Conservation (phyloP, 2,888 invertebrate species). For the Hyposoter dolosus region DNA sequence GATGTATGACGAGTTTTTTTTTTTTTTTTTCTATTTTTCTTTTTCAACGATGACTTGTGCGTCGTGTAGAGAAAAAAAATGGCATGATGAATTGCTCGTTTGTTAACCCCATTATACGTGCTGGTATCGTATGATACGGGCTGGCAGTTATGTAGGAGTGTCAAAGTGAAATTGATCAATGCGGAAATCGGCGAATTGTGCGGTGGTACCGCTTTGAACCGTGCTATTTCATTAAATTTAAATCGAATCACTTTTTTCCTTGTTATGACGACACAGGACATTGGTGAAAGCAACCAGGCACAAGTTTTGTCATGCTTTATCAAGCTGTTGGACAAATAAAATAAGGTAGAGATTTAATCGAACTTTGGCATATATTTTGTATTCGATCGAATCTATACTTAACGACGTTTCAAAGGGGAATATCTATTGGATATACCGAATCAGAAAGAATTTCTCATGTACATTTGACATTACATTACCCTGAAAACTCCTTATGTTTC, state of each 20-base stretch:
- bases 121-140: background rate
- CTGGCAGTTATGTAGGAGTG: background rate
- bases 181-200: background rate
- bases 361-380: background rate
- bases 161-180: slow-evolving; percentile 11
- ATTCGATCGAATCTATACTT: background rate
- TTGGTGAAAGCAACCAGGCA: background rate
- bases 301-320: background rate
- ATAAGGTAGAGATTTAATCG: background rate
- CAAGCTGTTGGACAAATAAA: background rate
- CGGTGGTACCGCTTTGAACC: background rate
- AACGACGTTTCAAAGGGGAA: background rate
- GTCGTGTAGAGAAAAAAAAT: background rate
- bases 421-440: background rate
- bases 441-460: background rate
- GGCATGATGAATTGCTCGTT: slow-evolving; percentile 10
- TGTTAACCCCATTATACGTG: slow-evolving; percentile 7
- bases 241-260: background rate
- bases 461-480: background rate
- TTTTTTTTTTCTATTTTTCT: background rate
- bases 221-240: background rate
- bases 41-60: slow-evolving; percentile 1
- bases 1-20: background rate
- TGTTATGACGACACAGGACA: background rate
- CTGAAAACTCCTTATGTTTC: background rate